phyloP scores from a whole-genome alignment of 2,888 invertebrate species.

The Megamerina dolium region DNA sequence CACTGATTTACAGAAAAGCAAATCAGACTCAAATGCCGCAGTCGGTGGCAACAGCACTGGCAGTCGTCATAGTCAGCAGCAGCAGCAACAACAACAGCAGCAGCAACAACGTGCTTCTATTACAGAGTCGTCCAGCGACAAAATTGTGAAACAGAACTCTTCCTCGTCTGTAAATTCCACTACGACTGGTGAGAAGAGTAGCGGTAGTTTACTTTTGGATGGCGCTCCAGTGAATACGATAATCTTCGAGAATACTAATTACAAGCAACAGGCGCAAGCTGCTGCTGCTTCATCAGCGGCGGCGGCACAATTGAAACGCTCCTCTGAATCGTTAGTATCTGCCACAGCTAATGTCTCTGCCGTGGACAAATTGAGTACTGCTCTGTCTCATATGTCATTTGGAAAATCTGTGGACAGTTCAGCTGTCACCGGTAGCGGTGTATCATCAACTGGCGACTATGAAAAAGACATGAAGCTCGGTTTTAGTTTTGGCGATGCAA shows the following conservation, averaged over 20 bases:
- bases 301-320: slow-evolving; percentile 25
- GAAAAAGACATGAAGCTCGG: slow-evolving; percentile 85
- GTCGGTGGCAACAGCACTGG: slow-evolving; percentile 6
- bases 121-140: slow-evolving; percentile 11
- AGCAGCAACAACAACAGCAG: slow-evolving; percentile 9
- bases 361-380: slow-evolving; percentile 50
- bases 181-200: slow-evolving; percentile 8
- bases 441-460: slow-evolving; percentile 54
- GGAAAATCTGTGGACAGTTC: slow-evolving; percentile 32
- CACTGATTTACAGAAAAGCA: slow-evolving; percentile 28
- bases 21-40: slow-evolving; percentile 20
- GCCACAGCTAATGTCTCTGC: slow-evolving; percentile 35
- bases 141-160: slow-evolving; percentile 28
- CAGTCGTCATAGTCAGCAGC: slow-evolving; percentile 17
- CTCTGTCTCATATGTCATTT: slow-evolving; percentile 64
- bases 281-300: slow-evolving; percentile 16
- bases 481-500: slow-evolving; percentile 71
- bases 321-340: slow-evolving; percentile 22
- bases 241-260: slow-evolving; percentile 88
- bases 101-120: slow-evolving; percentile 16
- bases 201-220: slow-evolving; percentile 57
- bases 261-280: slow-evolving; percentile 55
- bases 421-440: slow-evolving; percentile 12
- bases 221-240: slow-evolving; percentile 81
- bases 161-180: no score